Evolutionary conservation across 2,888 invertebrate genomes (phyloP).

Genomic region (Oconnorella tubifera): DNA sequence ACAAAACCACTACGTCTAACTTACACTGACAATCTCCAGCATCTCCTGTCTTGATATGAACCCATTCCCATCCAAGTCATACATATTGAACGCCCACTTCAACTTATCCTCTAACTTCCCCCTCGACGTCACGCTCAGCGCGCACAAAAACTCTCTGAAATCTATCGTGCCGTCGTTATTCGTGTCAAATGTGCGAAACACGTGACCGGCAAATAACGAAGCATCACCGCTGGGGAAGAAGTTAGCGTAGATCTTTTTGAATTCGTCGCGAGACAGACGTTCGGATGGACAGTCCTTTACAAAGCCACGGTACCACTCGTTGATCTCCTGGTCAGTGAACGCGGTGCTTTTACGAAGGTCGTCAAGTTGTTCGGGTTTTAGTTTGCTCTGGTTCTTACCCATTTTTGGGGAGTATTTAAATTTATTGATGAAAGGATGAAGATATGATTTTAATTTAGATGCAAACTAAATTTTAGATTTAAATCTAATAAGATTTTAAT

Average conservation of each 20-base stretch:
- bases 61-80: constrained; percentile 96
- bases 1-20: constrained; percentile 13
- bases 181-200: constrained; percentile 78
- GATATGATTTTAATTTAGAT: no score
- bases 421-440: no score
- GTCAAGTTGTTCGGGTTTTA: constrained; percentile 95
- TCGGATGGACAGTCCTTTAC: constrained; percentile 96
- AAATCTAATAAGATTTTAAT: not conserved
- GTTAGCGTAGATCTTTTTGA: constrained; percentile 85
- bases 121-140: constrained; percentile 91
- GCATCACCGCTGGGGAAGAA: constrained; percentile 89
- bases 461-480: no score
- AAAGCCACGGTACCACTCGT: constrained; percentile 98
- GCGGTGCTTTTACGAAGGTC: constrained; percentile 95
- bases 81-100: constrained; percentile 99
- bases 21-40: constrained; percentile 92
- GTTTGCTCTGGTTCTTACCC: constrained; percentile 99
- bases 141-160: constrained; percentile 95
- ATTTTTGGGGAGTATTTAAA: no score
- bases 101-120: constrained; percentile 96
- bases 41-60: constrained; percentile 97
- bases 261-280: constrained; percentile 92
- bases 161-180: constrained; percentile 96
- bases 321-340: constrained; percentile 93
- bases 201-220: constrained; percentile 98